A percentile compares a stretch with the other conserved stretches of the same genome.
These are phyloP conservation scores for Gambusia affinis DNA, from an alignment of 2,113 vertebrate genomes.

Conservation along the genomic window DNA sequence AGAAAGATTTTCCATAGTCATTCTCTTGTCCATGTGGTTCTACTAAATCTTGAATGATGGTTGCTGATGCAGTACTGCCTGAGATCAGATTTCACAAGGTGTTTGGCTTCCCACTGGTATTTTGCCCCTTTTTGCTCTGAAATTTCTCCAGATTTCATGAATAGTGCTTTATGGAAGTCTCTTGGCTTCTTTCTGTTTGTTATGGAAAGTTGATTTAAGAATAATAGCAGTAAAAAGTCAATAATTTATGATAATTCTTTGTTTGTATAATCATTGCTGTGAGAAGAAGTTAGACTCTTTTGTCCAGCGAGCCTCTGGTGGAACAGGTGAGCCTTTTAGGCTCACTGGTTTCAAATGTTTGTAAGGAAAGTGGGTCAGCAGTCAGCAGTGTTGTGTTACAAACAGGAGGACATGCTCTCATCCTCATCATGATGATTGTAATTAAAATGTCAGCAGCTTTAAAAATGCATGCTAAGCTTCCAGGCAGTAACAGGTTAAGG, in stretches of 20 bases:
- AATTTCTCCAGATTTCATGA: too few species aligned
- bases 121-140: too few species aligned
- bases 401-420: neutral
- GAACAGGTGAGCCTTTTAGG: too few species aligned
- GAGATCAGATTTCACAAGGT: too few species aligned
- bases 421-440: neutral
- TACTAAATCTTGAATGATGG: too few species aligned
- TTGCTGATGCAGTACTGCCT: too few species aligned
- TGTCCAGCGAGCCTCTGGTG: too few species aligned
- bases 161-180: too few species aligned
- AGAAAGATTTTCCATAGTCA: too few species aligned
- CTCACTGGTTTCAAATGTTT: neutral
- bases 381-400: slow-evolving; percentile 1
- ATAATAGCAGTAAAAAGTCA: neutral
- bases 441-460: neutral
- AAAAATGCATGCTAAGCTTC: slow-evolving; percentile 10
- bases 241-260: neutral
- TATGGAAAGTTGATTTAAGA: neutral
- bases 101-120: too few species aligned
- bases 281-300: neutral
- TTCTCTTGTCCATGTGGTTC: too few species aligned
- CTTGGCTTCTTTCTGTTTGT: neutral
- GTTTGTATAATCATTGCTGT: neutral
- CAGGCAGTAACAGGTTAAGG: too few species aligned
- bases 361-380: slow-evolving; percentile 9